Base-by-base conservation (phyloP, 1,140 invertebrate species). In the Trissolcus basalis region DNA sequence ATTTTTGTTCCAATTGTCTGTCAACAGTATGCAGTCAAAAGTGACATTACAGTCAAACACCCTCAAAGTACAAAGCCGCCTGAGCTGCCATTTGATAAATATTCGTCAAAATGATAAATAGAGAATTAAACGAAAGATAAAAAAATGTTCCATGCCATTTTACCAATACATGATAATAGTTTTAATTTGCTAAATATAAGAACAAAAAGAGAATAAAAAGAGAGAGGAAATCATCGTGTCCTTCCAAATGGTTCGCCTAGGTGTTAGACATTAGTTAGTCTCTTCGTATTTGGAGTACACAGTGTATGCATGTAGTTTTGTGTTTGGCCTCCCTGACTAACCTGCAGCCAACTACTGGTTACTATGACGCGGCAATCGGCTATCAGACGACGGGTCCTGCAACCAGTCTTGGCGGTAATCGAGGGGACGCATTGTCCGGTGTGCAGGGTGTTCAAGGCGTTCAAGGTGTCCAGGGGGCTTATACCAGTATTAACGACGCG, bases 401-500 rank as follows among this genome's bases (percentile, higher is more conserved):
- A 55, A 89, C 87, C 58, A 88, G 87, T 82, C 86, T 89, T 54
- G 86, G 87, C 49, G 86, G 86, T 75, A 91, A 91, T 56, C 89
- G 93, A 63, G 93, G 93, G 82, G 90, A 89, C 65, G 89, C 89
- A 19, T 84, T 95, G 39, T 92, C 92, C 16, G 93, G 91, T 80
- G 93, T 94, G 49, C 86, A 88, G 77, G 85, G 84, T 15, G 87
- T 88, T 45, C 87, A 88, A 70, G 85, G 86, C 61, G 87, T 88
- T 19, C 87, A 88, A 74, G 78, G 78, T 53, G 87, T 88, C 53
- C 87, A 89, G 54, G 86, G 86, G 74, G 92, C 93, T 63, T 95
- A 95, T 89, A 93, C 93, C 79, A 92, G 91, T 89, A 90, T 90
- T 88, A 90, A 90, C 68, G 93, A 94, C 84, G 93, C 90, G 59